Percentiles rank a stretch among this genome's conserved stretches.
phyloP scores from a whole-genome alignment of 2,113 vertebrate genomes.

The Alaudala cheleensis region DNA sequence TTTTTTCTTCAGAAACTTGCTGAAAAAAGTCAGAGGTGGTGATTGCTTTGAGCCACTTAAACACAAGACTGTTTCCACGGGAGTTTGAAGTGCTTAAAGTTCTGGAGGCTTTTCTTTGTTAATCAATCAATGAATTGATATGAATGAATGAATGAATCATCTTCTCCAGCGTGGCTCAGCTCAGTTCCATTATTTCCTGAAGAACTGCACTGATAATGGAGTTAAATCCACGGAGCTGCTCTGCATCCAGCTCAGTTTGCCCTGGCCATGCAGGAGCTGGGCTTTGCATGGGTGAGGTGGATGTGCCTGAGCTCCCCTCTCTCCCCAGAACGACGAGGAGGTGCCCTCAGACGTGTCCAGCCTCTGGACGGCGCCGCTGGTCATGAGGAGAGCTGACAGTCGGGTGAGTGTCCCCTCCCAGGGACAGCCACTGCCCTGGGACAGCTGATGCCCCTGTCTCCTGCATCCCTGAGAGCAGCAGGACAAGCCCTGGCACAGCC shows the following conservation, averaged over 20 bases:
- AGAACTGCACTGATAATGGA: rapidly evolving
- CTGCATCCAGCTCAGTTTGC: not conserved
- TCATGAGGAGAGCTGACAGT: slow-evolving; percentile 64
- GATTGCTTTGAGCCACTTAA: not conserved
- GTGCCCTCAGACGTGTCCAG: slow-evolving; percentile 83
- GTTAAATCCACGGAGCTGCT: not conserved
- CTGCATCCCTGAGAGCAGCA: rapidly evolving
- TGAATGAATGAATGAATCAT: not conserved
- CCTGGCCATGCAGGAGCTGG: not conserved
- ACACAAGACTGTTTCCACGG: not conserved
- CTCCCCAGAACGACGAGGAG: slow-evolving; percentile 77
- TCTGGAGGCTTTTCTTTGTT: not conserved
- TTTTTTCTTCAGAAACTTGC: not conserved
- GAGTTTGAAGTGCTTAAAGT: not conserved
- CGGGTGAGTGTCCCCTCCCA: slow-evolving; percentile 54
- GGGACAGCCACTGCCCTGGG: not conserved
- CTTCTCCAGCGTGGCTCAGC: rapidly evolving
- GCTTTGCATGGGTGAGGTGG: rapidly evolving
- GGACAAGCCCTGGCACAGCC: not conserved
- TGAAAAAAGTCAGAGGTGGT: not conserved
- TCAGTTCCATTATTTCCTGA: not conserved
- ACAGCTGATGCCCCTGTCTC: rapidly evolving
- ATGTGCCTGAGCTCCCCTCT: not conserved
- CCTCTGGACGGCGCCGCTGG: slow-evolving; percentile 90
- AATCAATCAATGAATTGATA: not conserved